Evolutionary conservation across 2,797 vertebrate genomes (phyloP).

Genomic region (Fundulus diaphanus): DNA sequence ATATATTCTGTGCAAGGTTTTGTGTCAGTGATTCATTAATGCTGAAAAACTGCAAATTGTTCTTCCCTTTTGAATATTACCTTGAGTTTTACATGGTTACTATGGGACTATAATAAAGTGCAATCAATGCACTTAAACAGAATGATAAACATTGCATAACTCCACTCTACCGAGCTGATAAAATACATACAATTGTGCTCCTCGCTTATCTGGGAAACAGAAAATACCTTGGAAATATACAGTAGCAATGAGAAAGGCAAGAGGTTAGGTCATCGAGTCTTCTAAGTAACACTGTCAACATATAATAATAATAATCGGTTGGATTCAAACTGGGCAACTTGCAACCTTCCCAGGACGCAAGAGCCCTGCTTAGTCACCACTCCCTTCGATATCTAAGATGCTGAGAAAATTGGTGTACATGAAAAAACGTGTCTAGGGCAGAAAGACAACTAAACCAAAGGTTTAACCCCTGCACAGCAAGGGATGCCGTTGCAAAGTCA

Average conservation of each 20-base stretch:
- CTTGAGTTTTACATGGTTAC: constrained; percentile 3
- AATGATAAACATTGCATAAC: neutral
- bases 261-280: neutral
- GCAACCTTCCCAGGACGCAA: no score
- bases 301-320: no score
- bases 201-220: neutral
- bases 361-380: no score
- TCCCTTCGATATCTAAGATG: no score
- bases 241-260: neutral
- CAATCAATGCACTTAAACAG: constrained; percentile 7
- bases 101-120: neutral
- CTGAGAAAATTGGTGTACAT: neutral
- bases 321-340: no score
- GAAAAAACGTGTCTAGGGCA: neutral
- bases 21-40: constrained; percentile 26
- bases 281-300: neutral
- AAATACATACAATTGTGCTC: constrained; percentile 7
- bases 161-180: neutral
- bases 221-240: neutral
- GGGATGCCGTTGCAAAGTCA: no score
- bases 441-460: neutral
- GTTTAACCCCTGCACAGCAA: neutral
- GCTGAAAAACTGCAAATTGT: neutral
- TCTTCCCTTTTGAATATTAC: constrained; percentile 20
- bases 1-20: constrained; percentile 17